Evolutionary conservation across 1,140 invertebrate species (phyloP).

Genomic region (Temnothorax longispinosus): DNA sequence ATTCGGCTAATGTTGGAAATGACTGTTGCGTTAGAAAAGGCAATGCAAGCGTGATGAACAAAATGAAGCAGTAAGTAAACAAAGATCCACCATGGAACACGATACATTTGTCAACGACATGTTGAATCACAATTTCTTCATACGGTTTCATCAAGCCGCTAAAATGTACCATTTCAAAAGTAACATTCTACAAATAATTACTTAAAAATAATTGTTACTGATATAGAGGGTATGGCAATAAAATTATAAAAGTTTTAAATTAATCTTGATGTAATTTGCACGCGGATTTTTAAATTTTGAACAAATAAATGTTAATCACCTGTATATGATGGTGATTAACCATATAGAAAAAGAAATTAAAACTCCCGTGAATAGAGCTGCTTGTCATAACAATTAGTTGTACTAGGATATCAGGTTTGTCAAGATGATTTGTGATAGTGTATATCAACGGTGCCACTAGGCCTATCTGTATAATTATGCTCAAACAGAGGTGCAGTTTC

Average conservation of each 20-base stretch:
- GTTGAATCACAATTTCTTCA: slow-evolving; percentile 8
- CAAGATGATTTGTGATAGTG: no score
- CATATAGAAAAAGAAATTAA: neutral
- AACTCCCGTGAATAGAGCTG: neutral
- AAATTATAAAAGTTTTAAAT: no score
- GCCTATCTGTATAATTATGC: neutral
- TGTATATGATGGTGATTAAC: no score
- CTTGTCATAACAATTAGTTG: neutral
- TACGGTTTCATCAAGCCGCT: neutral
- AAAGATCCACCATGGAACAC: slow-evolving; percentile 35
- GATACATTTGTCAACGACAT: neutral
- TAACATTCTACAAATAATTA: no score
- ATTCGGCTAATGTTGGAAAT: slow-evolving; percentile 11
- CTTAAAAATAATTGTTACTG: no score
- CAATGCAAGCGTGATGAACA: no score
- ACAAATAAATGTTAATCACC: no score
- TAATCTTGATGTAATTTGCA: no score
- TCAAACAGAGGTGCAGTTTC: neutral
- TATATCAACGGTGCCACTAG: fast-evolving
- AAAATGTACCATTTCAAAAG: no score
- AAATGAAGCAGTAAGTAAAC: neutral
- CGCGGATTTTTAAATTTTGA: no score
- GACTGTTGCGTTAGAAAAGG: slow-evolving; percentile 49
- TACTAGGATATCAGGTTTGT: neutral
- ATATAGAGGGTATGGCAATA: no score